Evolutionary conservation across 2,888 invertebrate genomes (phyloP).

Genomic region (Morpho deidamia): DNA sequence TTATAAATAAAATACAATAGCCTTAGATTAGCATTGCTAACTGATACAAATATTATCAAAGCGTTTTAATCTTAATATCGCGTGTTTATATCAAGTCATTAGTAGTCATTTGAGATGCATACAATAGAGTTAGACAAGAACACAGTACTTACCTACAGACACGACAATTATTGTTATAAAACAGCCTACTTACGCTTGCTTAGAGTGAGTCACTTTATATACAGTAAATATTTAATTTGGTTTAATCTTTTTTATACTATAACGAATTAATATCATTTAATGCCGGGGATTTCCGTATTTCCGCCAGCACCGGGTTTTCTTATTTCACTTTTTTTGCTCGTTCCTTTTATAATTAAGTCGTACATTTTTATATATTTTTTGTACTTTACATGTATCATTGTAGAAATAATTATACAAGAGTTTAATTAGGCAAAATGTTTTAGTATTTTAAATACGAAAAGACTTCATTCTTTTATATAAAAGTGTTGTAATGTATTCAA

Average conservation of each 20-base stretch:
- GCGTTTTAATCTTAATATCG: slow-evolving; percentile 9
- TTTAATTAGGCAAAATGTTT: not conserved
- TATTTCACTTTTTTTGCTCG: slow-evolving; percentile 29
- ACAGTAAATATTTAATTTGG: not conserved
- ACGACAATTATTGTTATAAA: slow-evolving; percentile 5
- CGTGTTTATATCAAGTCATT: slow-evolving; percentile 20
- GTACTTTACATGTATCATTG: slow-evolving; percentile 3
- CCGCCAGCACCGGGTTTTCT: slow-evolving; percentile 41
- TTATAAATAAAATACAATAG: not conserved
- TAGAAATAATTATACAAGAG: slow-evolving; percentile 6
- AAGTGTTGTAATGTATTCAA: too few species aligned
- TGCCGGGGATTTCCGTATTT: slow-evolving; percentile 46
- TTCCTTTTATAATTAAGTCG: slow-evolving; percentile 33
- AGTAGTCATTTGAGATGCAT: slow-evolving; percentile 28
- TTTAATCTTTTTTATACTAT: slow-evolving; percentile 1
- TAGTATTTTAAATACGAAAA: too few species aligned
- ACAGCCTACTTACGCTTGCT: slow-evolving; percentile 12
- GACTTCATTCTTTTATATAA: too few species aligned
- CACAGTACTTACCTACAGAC: not conserved
- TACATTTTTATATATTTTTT: slow-evolving; percentile 32
- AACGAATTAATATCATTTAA: slow-evolving; percentile 13
- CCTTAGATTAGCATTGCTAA: not conserved
- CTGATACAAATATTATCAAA: slow-evolving; percentile 4
- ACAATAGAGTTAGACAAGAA: slow-evolving; percentile 28
- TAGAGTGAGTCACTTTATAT: not conserved